These are phyloP conservation scores for Archivesica marissinica DNA, from an alignment of 1,140 invertebrate genomes.

Conservation along the genomic window DNA sequence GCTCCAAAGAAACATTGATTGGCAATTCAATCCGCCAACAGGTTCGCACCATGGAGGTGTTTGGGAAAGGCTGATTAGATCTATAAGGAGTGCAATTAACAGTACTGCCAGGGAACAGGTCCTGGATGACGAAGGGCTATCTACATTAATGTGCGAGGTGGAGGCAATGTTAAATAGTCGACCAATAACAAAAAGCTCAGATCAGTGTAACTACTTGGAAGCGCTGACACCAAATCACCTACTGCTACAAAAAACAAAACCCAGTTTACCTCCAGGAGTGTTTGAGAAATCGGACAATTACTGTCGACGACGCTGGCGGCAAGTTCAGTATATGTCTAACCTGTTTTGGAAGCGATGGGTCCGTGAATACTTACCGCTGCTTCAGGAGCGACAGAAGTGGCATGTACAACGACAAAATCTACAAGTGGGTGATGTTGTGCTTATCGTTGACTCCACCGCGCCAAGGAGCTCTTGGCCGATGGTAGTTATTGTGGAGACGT, in stretches of 20 bases:
- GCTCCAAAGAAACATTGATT: constrained; percentile 43
- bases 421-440: constrained; percentile 65
- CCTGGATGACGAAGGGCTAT: constrained; percentile 62
- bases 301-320: constrained; percentile 52
- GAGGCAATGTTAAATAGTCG: constrained; percentile 37
- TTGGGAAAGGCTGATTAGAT: constrained; percentile 65
- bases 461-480: constrained; percentile 63
- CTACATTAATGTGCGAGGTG: constrained; percentile 51
- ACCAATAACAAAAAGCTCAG: constrained; percentile 20
- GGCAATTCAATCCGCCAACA: constrained; percentile 66
- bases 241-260: neutral
- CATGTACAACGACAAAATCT: constrained; percentile 48
- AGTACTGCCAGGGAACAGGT: constrained; percentile 53
- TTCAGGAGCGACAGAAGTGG: constrained; percentile 69
- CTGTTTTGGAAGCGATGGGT: constrained; percentile 68
- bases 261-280: constrained; percentile 57
- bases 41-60: constrained; percentile 62
- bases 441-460: constrained; percentile 60
- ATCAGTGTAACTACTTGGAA: neutral
- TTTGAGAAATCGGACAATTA: constrained; percentile 54
- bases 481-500: constrained; percentile 36
- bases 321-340: constrained; percentile 65
- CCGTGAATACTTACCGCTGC: constrained; percentile 61
- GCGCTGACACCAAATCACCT: constrained; percentile 26
- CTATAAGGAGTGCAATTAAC: constrained; percentile 42